Evolutionary conservation across 2,888 invertebrate species (phyloP).

Genomic region (Chrysotoxum bicinctum): DNA sequence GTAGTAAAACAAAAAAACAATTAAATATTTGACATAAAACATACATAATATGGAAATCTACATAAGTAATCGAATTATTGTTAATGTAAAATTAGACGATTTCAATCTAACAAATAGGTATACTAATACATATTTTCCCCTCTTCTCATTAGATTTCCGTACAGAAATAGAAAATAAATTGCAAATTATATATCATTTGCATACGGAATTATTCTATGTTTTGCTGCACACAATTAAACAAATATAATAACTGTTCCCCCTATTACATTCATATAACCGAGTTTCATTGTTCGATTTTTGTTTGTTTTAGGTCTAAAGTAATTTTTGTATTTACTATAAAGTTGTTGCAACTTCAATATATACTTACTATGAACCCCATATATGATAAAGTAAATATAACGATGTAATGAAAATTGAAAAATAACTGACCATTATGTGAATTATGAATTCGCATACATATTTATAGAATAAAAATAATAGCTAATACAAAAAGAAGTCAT

Average conservation of each 20-base stretch:
- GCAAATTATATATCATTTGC: slow-evolving; percentile 8
- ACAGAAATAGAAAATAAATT: neutral
- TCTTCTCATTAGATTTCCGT: slow-evolving; percentile 30
- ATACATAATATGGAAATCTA: slow-evolving; percentile 18
- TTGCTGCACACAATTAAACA: slow-evolving; percentile 20
- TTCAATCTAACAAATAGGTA: neutral
- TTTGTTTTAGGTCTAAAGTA: slow-evolving; percentile 31
- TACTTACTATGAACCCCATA: neutral
- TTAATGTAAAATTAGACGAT: slow-evolving; percentile 1
- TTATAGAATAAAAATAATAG: slow-evolving; percentile 56
- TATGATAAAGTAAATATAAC: slow-evolving; percentile 5
- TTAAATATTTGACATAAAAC: neutral
- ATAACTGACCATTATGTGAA: slow-evolving; percentile 42
- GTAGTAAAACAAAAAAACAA: neutral
- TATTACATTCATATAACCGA: neutral
- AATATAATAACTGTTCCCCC: slow-evolving; percentile 3
- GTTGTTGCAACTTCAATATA: slow-evolving; percentile 48
- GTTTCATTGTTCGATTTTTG: slow-evolving; percentile 27
- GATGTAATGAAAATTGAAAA: slow-evolving; percentile 31
- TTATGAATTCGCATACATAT: slow-evolving; percentile 63
- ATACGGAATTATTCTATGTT: neutral
- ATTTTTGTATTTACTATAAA: slow-evolving; percentile 34
- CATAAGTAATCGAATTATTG: slow-evolving; percentile 29
- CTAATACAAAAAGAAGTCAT: neutral
- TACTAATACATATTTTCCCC: neutral